phyloP scores from a whole-genome alignment of 2,113 vertebrate genomes.

The Rhinoptilus africanus region DNA sequence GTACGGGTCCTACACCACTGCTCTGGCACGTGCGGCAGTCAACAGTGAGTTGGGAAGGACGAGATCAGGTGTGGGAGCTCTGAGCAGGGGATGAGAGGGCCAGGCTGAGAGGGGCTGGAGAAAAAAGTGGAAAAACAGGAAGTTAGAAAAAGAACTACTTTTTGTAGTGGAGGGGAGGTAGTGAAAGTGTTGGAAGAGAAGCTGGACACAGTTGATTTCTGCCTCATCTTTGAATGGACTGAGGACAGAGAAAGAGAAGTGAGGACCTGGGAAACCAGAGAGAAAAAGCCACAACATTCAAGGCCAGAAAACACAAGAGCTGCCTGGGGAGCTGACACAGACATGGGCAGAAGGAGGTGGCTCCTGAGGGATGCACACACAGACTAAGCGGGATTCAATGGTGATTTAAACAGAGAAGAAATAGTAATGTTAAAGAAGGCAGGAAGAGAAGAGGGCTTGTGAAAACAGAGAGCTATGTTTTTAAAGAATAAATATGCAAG shows the following conservation, averaged over 20 bases:
- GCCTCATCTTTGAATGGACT: not conserved
- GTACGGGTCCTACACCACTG: constrained; percentile 67
- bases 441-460: not conserved
- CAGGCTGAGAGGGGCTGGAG: not conserved
- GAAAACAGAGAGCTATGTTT: not conserved
- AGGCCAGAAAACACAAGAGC: not conserved
- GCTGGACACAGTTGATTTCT: not conserved
- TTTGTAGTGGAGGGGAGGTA: not conserved
- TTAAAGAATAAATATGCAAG: not conserved
- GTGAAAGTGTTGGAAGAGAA: not conserved
- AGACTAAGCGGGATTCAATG: not conserved
- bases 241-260: not conserved
- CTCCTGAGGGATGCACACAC: not conserved
- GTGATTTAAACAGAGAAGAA: not conserved
- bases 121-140: not conserved
- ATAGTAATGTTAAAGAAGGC: not conserved
- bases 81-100: not conserved
- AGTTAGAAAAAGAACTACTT: not conserved
- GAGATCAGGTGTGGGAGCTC: not conserved
- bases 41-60: constrained; percentile 25
- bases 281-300: not conserved
- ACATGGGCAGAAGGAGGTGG: not conserved
- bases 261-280: not conserved
- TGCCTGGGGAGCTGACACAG: not conserved
- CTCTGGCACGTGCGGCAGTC: constrained; percentile 58